These are phyloP conservation scores for Leptopilina syphax DNA, from an alignment of 2,888 invertebrate species.

Conservation along the genomic window DNA sequence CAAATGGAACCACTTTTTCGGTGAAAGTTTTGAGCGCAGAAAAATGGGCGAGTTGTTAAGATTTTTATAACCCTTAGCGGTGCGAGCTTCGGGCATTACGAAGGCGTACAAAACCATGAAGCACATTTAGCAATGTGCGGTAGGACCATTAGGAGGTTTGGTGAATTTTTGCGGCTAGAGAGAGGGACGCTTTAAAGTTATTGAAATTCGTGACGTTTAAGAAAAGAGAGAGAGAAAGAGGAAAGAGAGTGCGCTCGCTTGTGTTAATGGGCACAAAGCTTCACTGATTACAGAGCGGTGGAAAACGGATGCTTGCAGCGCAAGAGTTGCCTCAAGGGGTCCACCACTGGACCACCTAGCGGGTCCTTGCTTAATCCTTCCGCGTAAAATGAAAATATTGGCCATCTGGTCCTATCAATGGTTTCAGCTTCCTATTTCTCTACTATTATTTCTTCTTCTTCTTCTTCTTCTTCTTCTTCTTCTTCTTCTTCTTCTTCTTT, in stretches of 20 bases:
- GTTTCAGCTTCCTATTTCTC: not conserved
- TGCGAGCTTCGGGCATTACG: slow-evolving; percentile 31
- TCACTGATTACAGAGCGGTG: slow-evolving; percentile 70
- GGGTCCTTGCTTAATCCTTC: slow-evolving; percentile 60
- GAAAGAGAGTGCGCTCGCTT: not conserved
- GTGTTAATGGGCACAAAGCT: slow-evolving; percentile 49
- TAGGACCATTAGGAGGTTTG: slow-evolving; percentile 40
- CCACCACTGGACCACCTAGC: slow-evolving; percentile 65
- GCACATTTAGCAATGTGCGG: slow-evolving; percentile 33
- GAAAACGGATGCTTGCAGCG: slow-evolving; percentile 53
- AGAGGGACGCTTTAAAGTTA: slow-evolving; percentile 19
- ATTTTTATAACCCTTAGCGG: slow-evolving; percentile 32
- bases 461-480: no score
- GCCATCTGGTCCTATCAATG: slow-evolving; percentile 28
- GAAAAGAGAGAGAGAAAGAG: not conserved
- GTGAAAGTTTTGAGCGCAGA: slow-evolving; percentile 31
- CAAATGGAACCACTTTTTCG: slow-evolving; percentile 39
- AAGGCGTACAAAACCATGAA: slow-evolving; percentile 19
- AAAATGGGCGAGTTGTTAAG: slow-evolving; percentile 32
- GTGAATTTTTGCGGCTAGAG: slow-evolving; percentile 30
- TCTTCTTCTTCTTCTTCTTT: not conserved
- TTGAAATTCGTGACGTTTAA: slow-evolving; percentile 39
- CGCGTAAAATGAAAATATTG: slow-evolving; percentile 34
- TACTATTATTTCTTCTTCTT: no score
- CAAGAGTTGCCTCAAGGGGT: slow-evolving; percentile 52